Conservation (phyloP, 2,888 invertebrate species). For the Cancer borealis region DNA sequence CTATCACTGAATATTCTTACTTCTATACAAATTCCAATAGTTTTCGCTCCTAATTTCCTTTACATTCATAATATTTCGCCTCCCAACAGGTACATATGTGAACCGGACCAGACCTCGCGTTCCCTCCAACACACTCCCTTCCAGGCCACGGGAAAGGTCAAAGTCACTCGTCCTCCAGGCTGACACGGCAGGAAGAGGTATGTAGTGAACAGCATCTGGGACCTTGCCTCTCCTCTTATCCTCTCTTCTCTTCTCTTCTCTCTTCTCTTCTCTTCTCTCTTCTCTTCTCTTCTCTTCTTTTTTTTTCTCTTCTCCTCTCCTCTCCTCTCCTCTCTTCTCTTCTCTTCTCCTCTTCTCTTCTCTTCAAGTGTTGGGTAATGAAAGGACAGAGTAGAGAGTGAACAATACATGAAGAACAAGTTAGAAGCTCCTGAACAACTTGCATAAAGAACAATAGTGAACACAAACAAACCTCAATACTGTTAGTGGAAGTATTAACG, state of each 20-base stretch:
- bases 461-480: background rate
- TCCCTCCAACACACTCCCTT: slow-evolving; percentile 58
- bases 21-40: background rate
- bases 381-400: background rate
- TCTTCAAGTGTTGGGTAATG: background rate
- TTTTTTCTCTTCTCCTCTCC: too few species aligned
- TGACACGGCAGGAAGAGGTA: slow-evolving; percentile 56
- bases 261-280: too few species aligned
- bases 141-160: slow-evolving; percentile 68
- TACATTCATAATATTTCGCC: background rate
- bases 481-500: background rate
- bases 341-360: background rate
- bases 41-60: background rate
- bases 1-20: background rate
- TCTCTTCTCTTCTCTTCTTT: too few species aligned
- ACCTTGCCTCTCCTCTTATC: background rate
- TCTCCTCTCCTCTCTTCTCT: too few species aligned
- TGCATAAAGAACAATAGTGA: background rate
- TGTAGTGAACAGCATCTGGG: background rate
- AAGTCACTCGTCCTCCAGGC: slow-evolving; percentile 69
- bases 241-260: too few species aligned
- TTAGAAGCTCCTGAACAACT: background rate
- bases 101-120: slow-evolving; percentile 68
- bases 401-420: background rate
- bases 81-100: slow-evolving; percentile 64